Evolutionary conservation across 2,113 vertebrate genomes (phyloP), one percentile per base, ranked within the genome.

Genomic region (Chloropsis hardwickii): DNA sequence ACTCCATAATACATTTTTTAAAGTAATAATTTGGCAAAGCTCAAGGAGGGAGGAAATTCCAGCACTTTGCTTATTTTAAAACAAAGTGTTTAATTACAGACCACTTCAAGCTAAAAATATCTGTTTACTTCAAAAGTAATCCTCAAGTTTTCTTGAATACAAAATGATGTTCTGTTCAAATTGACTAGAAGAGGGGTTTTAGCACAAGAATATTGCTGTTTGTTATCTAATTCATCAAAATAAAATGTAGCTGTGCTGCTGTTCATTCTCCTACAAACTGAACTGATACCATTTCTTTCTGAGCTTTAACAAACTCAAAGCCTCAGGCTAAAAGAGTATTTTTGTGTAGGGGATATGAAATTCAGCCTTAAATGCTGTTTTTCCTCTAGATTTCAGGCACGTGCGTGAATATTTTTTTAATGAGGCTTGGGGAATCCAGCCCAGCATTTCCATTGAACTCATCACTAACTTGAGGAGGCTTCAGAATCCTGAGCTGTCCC

Each of bases 21-120:
- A 88, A 65, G n/a, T n/a, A n/a, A 81, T 62, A 28, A 77, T 81
- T 61, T 83, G 80, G 71, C 54, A 73, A 65, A 72, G 39, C 33
- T 48, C 28, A 8, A 12, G 4, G 58, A n/a, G 4, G 5, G 56
- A 69, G n/a, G 73, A 72, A 88, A 53, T 45, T n/a, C 39, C 37
- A 53, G 61, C 1, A 3, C 25, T 74, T 78, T 72, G 74, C 37
- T 47, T 82, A 56, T 57, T 88, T 82, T 53, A 64, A 87, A 95
- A 65, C 33, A 40, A 42, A 73, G 16, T 1, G 0, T 65, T 86
- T 77, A 40, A 90, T 92, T 82, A 37, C 62, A 24, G 39, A 17
- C 65, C 21, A 8, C 78, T n/a, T 29, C 23, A 21, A 86, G 27
- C 72, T 64, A 13, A 61, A 91, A 58, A 27, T 4, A 2, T 22